Evolutionary conservation across 2,888 invertebrate genomes (phyloP), one percentile per base, ranked within the genome.

Genomic region (Thyatira batis): DNA sequence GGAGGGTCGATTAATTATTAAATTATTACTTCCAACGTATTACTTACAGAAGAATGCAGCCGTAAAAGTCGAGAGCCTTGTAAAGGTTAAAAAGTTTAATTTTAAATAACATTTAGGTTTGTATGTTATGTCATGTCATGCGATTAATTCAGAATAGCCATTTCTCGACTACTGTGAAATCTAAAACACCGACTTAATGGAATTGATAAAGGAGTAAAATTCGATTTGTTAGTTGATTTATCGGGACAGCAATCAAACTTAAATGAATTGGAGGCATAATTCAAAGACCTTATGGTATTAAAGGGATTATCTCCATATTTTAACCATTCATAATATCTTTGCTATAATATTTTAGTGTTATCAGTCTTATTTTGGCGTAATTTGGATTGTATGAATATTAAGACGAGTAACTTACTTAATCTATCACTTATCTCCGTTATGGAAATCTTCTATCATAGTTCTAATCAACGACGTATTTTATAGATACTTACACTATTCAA

Each of bases 1-100:
- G 54, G 51, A n/a, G 39, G 13, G 20, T 48, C 27, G 20, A 48
- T 28, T 10, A 27, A 46, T 46, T 25, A 48, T 48, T 3, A 48
- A 48, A 48, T 48, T 48, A 48, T 45, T 23, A 45, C 45, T 21
- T 23, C 23, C 13, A 48, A n/a, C 27, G 27, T 17, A 48, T 20
- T 27, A 25, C 13, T 25, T 23, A 13, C 13, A 46, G 17, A 46
- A 46, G 13, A 13, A 17, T 33, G 33, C 13, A 33, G 33, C 33
- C 33, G n/a, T 33, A 9, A 39, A 39, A 39, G 8, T 17, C 17
- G 39, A 17, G 8, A 17, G 13, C 8, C 1, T 17, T 39, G 8
- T 17, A 39, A 30, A 39, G 17, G 8, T 13, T 17, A 13, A 39
- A 39, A 39, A 39, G 39, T 39, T 8, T 17, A 2, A 33, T 13